These are phyloP conservation scores for Phrynocephalus vlangalii DNA, from an alignment of 2,797 vertebrate genomes.

Conservation along the genomic window DNA sequence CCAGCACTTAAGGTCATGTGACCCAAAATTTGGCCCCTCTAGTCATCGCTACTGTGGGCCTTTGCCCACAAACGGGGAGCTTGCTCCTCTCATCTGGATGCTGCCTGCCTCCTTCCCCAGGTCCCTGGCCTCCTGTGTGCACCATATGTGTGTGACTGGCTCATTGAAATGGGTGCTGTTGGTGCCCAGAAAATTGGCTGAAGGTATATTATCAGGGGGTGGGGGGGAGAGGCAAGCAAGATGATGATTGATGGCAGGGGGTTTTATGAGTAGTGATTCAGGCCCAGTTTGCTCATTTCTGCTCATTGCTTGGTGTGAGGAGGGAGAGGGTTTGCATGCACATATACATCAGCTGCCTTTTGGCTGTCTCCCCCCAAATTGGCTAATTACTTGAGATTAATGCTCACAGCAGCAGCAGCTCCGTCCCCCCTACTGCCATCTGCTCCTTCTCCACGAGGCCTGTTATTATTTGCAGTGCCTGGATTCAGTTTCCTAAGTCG, in stretches of 20 bases:
- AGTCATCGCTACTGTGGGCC: background rate
- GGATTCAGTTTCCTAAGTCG: slow-evolving; percentile 3
- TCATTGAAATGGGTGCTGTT: background rate
- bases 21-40: background rate
- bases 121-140: background rate
- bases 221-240: background rate
- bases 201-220: slow-evolving; percentile 8
- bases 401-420: slow-evolving; percentile 20
- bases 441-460: slow-evolving; percentile 23
- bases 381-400: slow-evolving; percentile 44
- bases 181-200: slow-evolving; percentile 35
- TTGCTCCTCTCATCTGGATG: background rate
- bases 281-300: slow-evolving; percentile 15
- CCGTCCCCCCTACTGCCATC: slow-evolving; percentile 27
- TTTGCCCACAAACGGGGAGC: background rate
- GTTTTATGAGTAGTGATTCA: slow-evolving; percentile 14
- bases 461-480: slow-evolving; percentile 20
- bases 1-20: background rate
- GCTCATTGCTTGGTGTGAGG: background rate
- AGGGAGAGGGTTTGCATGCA: background rate
- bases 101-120: background rate
- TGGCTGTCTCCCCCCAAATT: slow-evolving; percentile 30
- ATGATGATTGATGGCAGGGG: slow-evolving; percentile 25
- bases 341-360: slow-evolving; percentile 31
- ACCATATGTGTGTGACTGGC: slow-evolving; percentile 8